Evolutionary conservation across 2,888 invertebrate species (phyloP), one percentile per base, ranked within the genome.

Genomic region (Hypomecis atomaria): DNA sequence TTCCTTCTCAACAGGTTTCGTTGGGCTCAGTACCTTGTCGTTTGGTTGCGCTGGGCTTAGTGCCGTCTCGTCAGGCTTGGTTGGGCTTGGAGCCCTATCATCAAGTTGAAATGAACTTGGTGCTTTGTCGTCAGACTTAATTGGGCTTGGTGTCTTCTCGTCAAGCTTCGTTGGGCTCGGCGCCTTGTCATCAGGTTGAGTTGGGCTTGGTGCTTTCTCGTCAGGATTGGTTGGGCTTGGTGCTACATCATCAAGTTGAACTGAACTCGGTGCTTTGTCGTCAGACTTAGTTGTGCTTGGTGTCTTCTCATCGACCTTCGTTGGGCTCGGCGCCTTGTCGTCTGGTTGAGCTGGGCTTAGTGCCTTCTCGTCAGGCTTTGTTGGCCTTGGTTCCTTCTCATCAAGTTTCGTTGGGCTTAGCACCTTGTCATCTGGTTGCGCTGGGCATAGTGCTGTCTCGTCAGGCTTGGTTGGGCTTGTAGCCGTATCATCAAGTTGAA

Each of bases 231-330:
- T 6, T 11, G 11, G 43, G 11, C 43, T 43, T 11, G 11, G 42
- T 1, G 10, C 10, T 9, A 7, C 3, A 2, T 42, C 9, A 7
- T 42, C 5, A 42, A 4, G 5, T 0, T 1, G 2, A 4, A 59
- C 50, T 44, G 56, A 37, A 4, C 69, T 68, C 6, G 64, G 54
- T 34, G 55, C 57, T 40, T 71, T 71, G 4, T 71, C 65, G 5
- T 11, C 36, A 36, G 54, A 37, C 33, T 49, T 49, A 44, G 60
- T 66, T 8, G 44, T 11, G 44, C 44, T 13, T 13, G 5, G 44
- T 11, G 44, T 6, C 6, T 44, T 13, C 0, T 44, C 13, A 4
- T 69, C 71, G 0, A 45, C 55, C 4, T 44, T 36, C 2, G 6
- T 11, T 13, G 52, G 40, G 0, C 43, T 58, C 1, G 37, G 43